Base-by-base conservation (phyloP, 2,888 invertebrate species). In the Iselma pallidipennis region DNA sequence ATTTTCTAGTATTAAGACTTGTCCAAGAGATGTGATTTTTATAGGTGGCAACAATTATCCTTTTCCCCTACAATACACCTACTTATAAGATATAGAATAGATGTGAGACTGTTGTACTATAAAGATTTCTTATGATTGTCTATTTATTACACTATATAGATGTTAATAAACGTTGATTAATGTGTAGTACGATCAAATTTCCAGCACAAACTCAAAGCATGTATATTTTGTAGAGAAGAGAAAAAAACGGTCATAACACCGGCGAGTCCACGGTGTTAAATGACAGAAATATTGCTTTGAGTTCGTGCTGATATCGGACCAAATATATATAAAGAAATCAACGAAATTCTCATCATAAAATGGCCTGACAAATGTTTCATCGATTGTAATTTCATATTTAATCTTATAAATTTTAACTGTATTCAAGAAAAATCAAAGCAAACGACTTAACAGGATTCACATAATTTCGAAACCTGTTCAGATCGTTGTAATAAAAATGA, bases 211-310 rank as follows among this genome's bases (percentile, higher is more conserved):
- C 53, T 42, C 64, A 64, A 64, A 31, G 60, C 63, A 61, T 52
- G 19, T 48, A 12, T 10, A 4, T 19, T 12, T 23, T n/a, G n/a
- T n/a, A n/a, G n/a, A n/a, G 50, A 10, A 25, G 3, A 7, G 12
- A 37, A 21, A 28, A n/a, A 23, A 14, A 1, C 1, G 5, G 26
- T 50, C 29, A 19, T 28, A 50, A 50, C 26, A 50, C 26, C 50
- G 29, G 26, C 6, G 26, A 28, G 77, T 77, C 77, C 77, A 74
- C 77, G 73, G 70, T 71, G 69, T 65, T 70, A 64, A 66, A 69
- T 65, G 71, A 66, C 69, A 55, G n/a, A n/a, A 14, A 55, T 23
- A 59, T 53, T 65, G 64, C 59, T 50, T 60, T 63, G 64, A 62
- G 49, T 63, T 57, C 54, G 58, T 59, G 37, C 55, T 59, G 57